Evolutionary conservation across 2,888 invertebrate species (phyloP).

Genomic region (Poecilus cupreus): DNA sequence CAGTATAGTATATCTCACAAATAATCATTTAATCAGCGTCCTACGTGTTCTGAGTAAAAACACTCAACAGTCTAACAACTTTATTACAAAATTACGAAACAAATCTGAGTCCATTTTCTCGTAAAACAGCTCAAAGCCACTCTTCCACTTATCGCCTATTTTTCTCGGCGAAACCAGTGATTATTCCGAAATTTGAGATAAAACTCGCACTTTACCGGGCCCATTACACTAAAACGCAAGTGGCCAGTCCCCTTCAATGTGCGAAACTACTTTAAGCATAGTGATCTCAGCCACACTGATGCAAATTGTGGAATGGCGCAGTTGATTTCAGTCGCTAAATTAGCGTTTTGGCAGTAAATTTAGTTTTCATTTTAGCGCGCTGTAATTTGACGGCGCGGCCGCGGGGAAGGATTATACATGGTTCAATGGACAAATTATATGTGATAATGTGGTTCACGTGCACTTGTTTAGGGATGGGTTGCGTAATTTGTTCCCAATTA

Average conservation of each 20-base stretch:
- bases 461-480: no score
- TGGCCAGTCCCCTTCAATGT: constrained; percentile 16
- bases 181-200: constrained; percentile 40
- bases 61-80: background rate
- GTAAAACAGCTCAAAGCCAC: constrained; percentile 5
- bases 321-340: background rate
- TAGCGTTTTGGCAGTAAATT: constrained; percentile 21
- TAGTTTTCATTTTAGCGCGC: constrained; percentile 37
- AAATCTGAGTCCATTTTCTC: background rate
- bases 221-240: constrained; percentile 35
- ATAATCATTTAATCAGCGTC: no score
- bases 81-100: background rate
- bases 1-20: no score
- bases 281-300: background rate
- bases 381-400: constrained; percentile 16
- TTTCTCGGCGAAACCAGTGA: constrained; percentile 21
- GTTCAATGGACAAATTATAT: no score
- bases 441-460: no score
- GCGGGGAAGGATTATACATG: no score
- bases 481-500: no score
- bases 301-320: background rate
- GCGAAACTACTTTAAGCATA: constrained; percentile 4
- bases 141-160: constrained; percentile 19
- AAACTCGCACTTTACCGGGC: background rate
- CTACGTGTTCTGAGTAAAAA: no score